Percentiles rank a stretch among this genome's conserved stretches.
Evolutionary conservation across 1,140 invertebrate genomes (phyloP).

Genomic region (Portunus trituberculatus): DNA sequence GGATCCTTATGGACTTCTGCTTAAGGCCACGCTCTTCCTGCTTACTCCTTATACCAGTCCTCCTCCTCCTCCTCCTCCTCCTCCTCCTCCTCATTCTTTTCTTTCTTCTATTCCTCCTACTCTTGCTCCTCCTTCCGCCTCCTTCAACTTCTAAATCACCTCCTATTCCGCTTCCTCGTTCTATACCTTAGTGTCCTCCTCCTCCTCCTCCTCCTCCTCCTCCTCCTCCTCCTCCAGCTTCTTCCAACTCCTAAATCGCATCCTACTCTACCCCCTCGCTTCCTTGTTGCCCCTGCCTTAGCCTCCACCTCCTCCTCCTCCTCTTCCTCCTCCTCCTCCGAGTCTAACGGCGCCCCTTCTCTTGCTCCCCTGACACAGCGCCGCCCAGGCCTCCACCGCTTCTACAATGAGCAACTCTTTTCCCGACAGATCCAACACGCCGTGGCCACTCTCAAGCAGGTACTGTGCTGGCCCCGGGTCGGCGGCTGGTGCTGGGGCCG

Average conservation of each 20-base stretch:
- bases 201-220: neutral
- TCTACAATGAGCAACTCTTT: conserved; percentile 77
- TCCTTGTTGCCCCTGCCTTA: neutral
- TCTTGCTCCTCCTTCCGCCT: neutral
- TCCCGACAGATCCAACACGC: conserved; percentile 76
- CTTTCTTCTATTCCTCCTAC: neutral
- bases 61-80: neutral
- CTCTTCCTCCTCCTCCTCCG: conserved; percentile 23
- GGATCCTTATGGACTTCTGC: too few relatives aligned
- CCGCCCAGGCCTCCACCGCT: conserved; percentile 68
- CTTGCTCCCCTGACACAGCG: conserved; percentile 64
- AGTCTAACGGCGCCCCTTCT: conserved; percentile 71
- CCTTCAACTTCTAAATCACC: neutral
- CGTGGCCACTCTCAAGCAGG: conserved; percentile 75
- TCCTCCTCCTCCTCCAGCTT: neutral
- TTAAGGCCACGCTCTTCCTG: too few relatives aligned
- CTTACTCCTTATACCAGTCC: neutral
- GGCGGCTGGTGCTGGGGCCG: neutral
- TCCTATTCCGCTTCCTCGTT: neutral
- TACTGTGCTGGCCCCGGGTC: conserved; percentile 67
- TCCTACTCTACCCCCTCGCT: neutral
- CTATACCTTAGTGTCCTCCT: neutral
- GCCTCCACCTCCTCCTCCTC: neutral
- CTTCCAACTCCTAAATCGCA: neutral
- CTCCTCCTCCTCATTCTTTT: neutral